phyloP scores from a whole-genome alignment of 2,797 vertebrate genomes.

The Columba guinea region DNA sequence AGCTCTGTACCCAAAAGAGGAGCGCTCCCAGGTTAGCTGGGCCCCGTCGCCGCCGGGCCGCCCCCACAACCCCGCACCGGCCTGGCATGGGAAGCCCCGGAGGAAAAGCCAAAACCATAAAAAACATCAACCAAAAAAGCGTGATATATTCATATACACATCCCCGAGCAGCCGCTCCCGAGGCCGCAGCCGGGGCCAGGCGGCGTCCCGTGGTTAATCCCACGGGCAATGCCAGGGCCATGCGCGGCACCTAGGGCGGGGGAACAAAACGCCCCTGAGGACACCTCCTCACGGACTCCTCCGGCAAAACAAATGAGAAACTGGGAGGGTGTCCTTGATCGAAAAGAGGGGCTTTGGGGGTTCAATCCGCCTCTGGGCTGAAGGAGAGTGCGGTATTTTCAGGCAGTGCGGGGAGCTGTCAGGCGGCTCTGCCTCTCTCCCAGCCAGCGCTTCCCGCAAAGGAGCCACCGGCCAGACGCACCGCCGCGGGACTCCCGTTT shows the following conservation, averaged over 20 bases:
- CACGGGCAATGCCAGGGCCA: too few relatives aligned
- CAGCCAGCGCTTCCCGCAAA: not conserved
- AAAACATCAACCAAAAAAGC: not conserved
- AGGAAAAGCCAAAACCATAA: not conserved
- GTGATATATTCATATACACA: not conserved
- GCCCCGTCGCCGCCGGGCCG: not conserved
- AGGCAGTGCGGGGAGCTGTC: not conserved
- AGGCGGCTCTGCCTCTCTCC: not conserved
- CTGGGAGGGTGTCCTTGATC: not conserved
- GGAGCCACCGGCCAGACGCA: not conserved
- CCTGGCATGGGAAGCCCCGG: not conserved
- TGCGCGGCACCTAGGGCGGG: not conserved
- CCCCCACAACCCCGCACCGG: not conserved
- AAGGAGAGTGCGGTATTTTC: not conserved
- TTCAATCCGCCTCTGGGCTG: not conserved
- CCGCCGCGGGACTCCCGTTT: not conserved
- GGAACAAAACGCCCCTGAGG: not conserved
- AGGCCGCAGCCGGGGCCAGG: not conserved
- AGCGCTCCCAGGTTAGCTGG: not conserved
- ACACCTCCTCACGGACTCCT: too few relatives aligned
- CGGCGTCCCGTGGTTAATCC: not conserved
- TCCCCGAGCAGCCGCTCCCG: not conserved
- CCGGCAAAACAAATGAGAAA: not conserved
- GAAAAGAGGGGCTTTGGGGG: not conserved
- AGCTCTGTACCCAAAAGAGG: slow-evolving; percentile 23